Evolutionary conservation across 2,888 invertebrate genomes (phyloP), one percentile per base, ranked within the genome.

Genomic region (Colletes collaris): DNA sequence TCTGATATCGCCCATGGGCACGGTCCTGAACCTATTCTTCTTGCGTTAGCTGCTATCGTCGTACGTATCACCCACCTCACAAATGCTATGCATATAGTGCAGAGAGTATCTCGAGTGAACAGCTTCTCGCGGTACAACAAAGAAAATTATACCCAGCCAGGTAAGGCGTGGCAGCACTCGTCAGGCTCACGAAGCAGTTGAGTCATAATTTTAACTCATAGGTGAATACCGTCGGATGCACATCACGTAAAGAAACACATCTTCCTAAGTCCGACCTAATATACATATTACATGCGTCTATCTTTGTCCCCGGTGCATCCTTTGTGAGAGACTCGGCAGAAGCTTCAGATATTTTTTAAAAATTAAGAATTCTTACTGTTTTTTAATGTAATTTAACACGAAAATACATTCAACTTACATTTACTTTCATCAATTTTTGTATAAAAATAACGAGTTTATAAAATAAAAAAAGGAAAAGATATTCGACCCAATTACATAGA

Each of bases 111-210:
- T 52, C 13, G 52, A 68, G 49, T 46, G 71, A 79, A 67, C 71
- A 70, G 81, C 77, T 86, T 86, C 82, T 74, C 77, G 81, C 79
- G 67, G 72, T 73, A 74, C 72, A 85, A 88, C 84, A 86, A 88
- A 87, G 88, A 84, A 86, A 87, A 80, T 85, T 83, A 82, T 80
- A 58, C 66, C 44, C 6, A 79, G 74, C 72, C 71, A 76, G 66
- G 52, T 65, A 87, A 88, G 87, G 88, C 85, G 87, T 85, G 87
- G 87, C 85, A 50, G 52, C 50, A 52, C 46, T 58, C 64, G 44
- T 56, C 46, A 60, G 35, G 52, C 59, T 67, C 58, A 67, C 68
- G 37, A 63, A 60, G 60, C 64, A 16, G 71, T 81, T 79, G 80
- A 81, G 55, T 81, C 81, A 79, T 67, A 68, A 64, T 40, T 68